Percentiles rank a stretch among this genome's conserved stretches.
phyloP scores from a whole-genome alignment of 2,888 invertebrate genomes.

The Caenorhabditis zanzibari region DNA sequence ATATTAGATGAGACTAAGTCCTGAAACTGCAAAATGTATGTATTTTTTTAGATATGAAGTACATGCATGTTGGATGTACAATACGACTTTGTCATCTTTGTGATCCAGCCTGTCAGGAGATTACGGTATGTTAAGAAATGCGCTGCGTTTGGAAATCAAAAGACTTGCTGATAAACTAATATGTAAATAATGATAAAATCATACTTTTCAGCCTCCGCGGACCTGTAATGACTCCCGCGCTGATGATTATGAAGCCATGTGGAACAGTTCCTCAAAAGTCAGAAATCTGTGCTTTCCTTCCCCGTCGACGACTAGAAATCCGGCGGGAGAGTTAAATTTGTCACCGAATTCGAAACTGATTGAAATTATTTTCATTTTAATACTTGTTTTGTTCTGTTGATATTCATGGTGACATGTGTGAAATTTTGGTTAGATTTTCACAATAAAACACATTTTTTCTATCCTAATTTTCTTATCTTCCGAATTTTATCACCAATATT shows the following conservation, averaged over 20 bases:
- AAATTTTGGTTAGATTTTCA: no score
- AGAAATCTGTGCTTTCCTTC: constrained; percentile 52
- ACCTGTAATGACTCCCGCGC: constrained; percentile 57
- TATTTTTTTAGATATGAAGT: constrained; percentile 62
- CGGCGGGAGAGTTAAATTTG: background rate
- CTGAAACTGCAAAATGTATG: no score
- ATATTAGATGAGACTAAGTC: no score
- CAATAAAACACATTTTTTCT: no score
- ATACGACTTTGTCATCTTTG: constrained; percentile 70
- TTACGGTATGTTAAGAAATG: constrained; percentile 65
- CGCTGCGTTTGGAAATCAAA: background rate
- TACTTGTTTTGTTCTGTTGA: no score
- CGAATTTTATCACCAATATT: no score
- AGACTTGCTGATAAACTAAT: no score
- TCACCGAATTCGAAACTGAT: no score
- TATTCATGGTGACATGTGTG: no score
- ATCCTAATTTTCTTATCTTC: no score
- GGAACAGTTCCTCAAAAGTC: constrained; percentile 61
- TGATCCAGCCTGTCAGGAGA: constrained; percentile 64
- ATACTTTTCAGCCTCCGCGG: constrained; percentile 61
- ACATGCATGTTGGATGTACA: constrained; percentile 68
- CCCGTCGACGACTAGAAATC: constrained; percentile 38
- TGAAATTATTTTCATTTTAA: no score
- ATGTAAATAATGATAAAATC: no score
- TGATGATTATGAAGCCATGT: constrained; percentile 64